Conservation (phyloP, 2,888 invertebrate genomes). For the Epirrita christyi region DNA sequence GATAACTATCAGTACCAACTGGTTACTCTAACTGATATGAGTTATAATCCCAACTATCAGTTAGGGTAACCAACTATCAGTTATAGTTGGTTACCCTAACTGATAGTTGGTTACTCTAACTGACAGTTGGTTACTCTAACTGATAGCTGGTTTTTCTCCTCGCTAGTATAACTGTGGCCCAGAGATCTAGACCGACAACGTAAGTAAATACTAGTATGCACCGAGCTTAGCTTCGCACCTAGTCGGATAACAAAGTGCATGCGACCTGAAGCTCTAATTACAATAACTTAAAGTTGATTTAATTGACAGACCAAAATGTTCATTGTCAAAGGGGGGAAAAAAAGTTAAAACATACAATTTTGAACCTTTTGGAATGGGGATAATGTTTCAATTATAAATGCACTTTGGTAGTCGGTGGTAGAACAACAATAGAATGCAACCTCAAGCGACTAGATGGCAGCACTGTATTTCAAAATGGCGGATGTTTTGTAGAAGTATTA, state of each 20-base stretch:
- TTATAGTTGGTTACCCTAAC: conserved; percentile 42
- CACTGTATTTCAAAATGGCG: conserved; percentile 15
- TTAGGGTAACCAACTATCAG: too few species aligned
- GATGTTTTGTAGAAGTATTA: background rate
- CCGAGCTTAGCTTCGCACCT: conserved; percentile 37
- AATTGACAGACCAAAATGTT: background rate
- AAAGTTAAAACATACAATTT: too few species aligned
- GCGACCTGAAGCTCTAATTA: background rate
- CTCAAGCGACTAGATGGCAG: conserved; percentile 17
- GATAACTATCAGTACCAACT: too few species aligned
- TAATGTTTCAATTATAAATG: background rate
- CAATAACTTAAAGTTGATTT: background rate
- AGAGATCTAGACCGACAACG: conserved; percentile 83
- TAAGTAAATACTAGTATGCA: conserved; percentile 62
- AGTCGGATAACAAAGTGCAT: conserved; percentile 10
- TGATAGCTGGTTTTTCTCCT: conserved; percentile 66
- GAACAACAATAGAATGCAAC: conserved; percentile 1
- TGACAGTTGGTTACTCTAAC: conserved; percentile 55
- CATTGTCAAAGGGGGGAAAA: background rate
- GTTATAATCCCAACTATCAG: too few species aligned
- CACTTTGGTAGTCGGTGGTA: conserved; percentile 5
- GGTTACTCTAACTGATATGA: too few species aligned
- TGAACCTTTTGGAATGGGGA: background rate
- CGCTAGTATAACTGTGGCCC: conserved; percentile 83
- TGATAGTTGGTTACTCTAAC: conserved; percentile 55